Base-by-base conservation (phyloP, 2,113 vertebrate genomes). In the Muntiacus reevesi region DNA sequence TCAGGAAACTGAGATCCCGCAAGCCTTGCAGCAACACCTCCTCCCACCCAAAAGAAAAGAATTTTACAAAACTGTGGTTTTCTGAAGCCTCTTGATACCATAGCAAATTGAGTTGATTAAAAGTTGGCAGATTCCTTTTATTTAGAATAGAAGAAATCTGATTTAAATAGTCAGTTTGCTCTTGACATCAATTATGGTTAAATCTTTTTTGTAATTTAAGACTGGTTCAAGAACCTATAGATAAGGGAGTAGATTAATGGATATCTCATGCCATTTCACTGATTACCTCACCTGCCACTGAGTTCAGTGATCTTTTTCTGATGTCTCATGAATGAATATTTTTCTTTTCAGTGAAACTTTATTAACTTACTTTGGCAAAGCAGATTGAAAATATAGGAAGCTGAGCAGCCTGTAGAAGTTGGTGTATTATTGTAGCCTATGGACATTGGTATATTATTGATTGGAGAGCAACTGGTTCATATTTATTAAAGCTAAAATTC, bases 71-170 rank as follows among this genome's bases (percentile, higher is more conserved):
- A 94, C 1, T 94, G 30, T 23, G 93, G n/a, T 84, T 87, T 96
- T 83, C 45, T 45, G 79, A 78, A 88, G 36, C 62, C 54, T 81
- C 59, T 87, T 97, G 33, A 87, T 87, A 91, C 47, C 47, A 28
- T 79, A 93, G 50, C 47, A 96, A 25, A 81, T 74, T 50, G 84
- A 94, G n/a, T 47, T 91, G 28, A 83, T 89, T 78, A 82, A 86
- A 87, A 59, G 64, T 83, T 95, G 36, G 36, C 12, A 95, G 74
- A 81, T 74, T 95, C 17, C 36, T 92, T 95, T 97, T 62, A 55
- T 93, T 96, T 96, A 71, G 47, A 91, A 81, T 92, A 87, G 25
- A 91, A 89, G 36, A 71, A 88, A 89, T 96, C 25, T 67, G 36
- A 89, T 94, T 90, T 95, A 89, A 86, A 36, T 87, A 84, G 27